Base-by-base conservation (phyloP, 1,140 invertebrate species). In the Calliopsis andreniformis region DNA sequence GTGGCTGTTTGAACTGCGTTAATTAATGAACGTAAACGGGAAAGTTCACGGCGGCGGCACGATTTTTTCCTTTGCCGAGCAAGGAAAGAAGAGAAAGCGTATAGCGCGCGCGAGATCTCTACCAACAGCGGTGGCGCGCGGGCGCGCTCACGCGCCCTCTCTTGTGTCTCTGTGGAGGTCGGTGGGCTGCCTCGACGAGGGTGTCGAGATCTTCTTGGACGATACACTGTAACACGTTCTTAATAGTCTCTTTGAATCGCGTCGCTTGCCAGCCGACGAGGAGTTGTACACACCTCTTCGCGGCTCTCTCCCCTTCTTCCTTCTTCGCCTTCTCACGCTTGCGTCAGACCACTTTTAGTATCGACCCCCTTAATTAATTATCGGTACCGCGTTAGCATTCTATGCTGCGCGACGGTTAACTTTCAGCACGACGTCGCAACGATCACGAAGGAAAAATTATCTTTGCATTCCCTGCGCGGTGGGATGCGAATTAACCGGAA, bases 1-100 rank as follows among this genome's bases (percentile, higher is more conserved):
- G 80, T 81, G 84, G 89, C 88, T 87, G 82, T 88, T 89, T 59
- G 86, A 86, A 88, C 84, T 78, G 83, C 87, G 87, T 90, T 90
- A 91, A 90, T 91, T 91, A 90, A 89, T 88, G 83, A 86, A 87
- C 85, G 87, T 85, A 86, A 89, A 91, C 82, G 77, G 79, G 72
- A 76, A 86, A 84, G 82, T 83, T 80, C n/a, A n/a, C n/a, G 66
- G 30, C 64, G 58, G 58, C 32, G 25, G 35, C 58, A 16, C 55
- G 56, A 77, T 77, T 82, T 82, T 84, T 84, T 71, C 67, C 58
- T 71, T 58, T 76, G 47, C 42, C 39, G n/a, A 3, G 23, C 39
- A 30, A 62, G 49, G 45, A 49, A 18, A 25, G 32, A 23, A 43
- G 47, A 58, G 30, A 42, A 25, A 58, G 32, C 14, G n/a, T 39